Base-by-base conservation (phyloP, 2,113 vertebrate species). In the Lota lota region DNA sequence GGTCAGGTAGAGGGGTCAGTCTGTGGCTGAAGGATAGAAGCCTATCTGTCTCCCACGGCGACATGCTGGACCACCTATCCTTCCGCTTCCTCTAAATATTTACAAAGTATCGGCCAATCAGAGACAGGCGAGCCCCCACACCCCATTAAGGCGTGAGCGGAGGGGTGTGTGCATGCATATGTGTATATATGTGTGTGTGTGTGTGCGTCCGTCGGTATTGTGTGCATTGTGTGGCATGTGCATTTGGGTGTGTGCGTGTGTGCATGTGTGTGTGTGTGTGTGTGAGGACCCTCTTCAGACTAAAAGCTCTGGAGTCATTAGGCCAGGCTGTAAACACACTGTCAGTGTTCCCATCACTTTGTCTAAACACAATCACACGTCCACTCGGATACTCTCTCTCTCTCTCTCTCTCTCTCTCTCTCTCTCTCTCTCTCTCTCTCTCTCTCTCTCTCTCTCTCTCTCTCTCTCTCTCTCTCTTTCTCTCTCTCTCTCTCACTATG, bases 41-140 rank as follows among this genome's bases (percentile, higher is more conserved):
- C 79, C 78, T 57, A 90, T 90, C 81, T 19, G 84, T 90, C 88
- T 88, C 84, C 79, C 79, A 68, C 79, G 75, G 81, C 82, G 87
- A 89, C 88, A 88, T 84, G 62, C 77, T 58, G 82, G 77, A 82
- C 81, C 80, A 33, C 75, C 79, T 83, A 87, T 84, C 81, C 83
- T 87, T 89, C 87, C 78, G 78, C 78, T 88, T 86, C 85, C 79
- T 87, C 84, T 85, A 90, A 90, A 90, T 90, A 90, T 90, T 90
- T 90, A 89, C 81, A 88, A 69, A 88, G 76, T 1, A 11, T 22
- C 22, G 20, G 50, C 87, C 84, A 86, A 86, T 89, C 75, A 70
- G 63, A 68, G 74, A 22, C 12, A 18, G 67, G 73, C 66, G 76
- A 68, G 76, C 54, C 22, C 24, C 51, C 73, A 72, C 82, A 80